Conservation (phyloP, 2,888 invertebrate species). For the Eutolmus rufibarbis region DNA sequence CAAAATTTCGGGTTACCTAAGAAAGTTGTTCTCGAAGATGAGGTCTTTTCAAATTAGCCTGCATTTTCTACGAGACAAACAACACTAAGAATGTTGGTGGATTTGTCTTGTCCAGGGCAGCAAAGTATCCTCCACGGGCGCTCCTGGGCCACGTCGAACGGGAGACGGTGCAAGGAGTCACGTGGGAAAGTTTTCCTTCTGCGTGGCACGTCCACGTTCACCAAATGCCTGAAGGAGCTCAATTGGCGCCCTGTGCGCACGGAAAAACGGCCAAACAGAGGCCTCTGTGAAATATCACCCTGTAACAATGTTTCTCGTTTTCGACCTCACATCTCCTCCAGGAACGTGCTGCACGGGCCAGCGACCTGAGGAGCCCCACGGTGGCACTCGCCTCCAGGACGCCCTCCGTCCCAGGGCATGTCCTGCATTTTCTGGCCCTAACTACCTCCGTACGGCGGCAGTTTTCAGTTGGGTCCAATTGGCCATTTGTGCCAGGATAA, state of each 20-base stretch:
- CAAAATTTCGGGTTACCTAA: background rate
- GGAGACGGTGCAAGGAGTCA: background rate
- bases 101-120: background rate
- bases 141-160: background rate
- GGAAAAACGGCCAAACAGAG: background rate
- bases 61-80: background rate
- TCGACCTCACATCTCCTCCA: background rate
- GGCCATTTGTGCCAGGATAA: conserved; percentile 33
- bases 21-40: background rate
- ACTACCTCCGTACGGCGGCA: background rate
- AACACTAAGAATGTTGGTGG: background rate
- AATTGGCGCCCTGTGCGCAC: background rate
- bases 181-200: background rate
- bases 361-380: background rate
- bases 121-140: background rate
- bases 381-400: background rate
- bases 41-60: background rate
- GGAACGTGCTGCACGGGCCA: background rate
- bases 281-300: background rate
- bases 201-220: background rate
- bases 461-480: conserved; percentile 29
- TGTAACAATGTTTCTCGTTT: background rate
- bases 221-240: background rate
- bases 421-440: background rate
- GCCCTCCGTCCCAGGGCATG: background rate